Evolutionary conservation across 2,797 vertebrate genomes (phyloP).

Genomic region (Ibycter americanus): DNA sequence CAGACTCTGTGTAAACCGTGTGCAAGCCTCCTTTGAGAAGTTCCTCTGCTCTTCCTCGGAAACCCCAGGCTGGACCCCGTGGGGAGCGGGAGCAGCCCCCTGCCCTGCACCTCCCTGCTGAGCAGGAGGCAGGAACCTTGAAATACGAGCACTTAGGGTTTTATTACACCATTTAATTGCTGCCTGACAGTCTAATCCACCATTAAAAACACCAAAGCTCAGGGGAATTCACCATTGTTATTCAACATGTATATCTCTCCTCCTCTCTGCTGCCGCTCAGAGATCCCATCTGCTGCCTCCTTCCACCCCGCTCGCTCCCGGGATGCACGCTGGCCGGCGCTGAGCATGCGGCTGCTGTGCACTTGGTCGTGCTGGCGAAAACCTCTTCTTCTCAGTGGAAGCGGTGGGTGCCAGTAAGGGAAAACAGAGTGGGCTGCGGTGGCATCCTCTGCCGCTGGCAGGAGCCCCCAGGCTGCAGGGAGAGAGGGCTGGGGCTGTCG

Average conservation of each 20-base stretch:
- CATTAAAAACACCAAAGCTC: constrained; percentile 48
- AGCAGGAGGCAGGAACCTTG: background rate
- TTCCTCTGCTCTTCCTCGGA: background rate
- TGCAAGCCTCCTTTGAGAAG: background rate
- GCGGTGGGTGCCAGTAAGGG: background rate
- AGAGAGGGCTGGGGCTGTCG: background rate
- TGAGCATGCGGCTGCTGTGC: accelerated
- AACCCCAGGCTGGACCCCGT: background rate
- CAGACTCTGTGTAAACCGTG: background rate
- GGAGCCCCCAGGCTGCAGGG: accelerated
- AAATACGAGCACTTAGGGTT: constrained; percentile 52
- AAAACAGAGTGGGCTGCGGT: background rate
- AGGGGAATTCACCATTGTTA: constrained; percentile 18
- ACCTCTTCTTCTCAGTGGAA: background rate
- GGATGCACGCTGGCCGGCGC: accelerated
- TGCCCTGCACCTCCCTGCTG: background rate
- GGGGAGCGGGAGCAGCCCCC: background rate
- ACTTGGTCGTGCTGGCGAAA: background rate
- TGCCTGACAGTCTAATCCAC: constrained; percentile 60
- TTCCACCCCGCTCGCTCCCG: background rate
- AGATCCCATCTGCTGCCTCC: background rate
- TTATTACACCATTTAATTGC: constrained; percentile 66
- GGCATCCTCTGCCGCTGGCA: background rate
- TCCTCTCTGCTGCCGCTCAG: accelerated
- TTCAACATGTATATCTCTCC: background rate